Evolutionary conservation across 2,888 invertebrate genomes (phyloP).

Genomic region (Clanis bilineata): DNA sequence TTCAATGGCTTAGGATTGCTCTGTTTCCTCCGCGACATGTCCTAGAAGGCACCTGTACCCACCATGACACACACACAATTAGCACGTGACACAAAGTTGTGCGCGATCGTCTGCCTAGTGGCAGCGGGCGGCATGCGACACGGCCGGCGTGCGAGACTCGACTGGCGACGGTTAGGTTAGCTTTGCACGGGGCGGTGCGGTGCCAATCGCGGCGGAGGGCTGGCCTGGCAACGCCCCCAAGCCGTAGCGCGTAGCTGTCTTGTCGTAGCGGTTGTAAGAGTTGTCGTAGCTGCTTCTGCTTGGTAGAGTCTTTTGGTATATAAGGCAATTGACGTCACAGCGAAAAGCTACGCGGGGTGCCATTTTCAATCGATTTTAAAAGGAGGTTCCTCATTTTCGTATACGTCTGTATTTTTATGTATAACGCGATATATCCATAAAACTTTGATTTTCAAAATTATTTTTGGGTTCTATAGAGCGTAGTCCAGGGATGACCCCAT

Average conservation of each 20-base stretch:
- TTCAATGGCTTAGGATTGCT: conserved; percentile 97
- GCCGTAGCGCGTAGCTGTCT: conserved; percentile 38
- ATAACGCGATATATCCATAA: too few relatives aligned
- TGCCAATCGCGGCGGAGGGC: conserved; percentile 49
- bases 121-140: conserved; percentile 37
- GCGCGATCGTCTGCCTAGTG: conserved; percentile 6
- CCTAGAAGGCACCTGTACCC: conserved; percentile 63
- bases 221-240: conserved; percentile 52
- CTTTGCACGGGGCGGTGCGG: conserved; percentile 22
- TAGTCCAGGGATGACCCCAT: too few relatives aligned
- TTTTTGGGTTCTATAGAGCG: too few relatives aligned
- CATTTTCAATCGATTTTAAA: too few relatives aligned
- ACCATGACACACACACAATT: conserved; percentile 62
- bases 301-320: neutral
- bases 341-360: too few relatives aligned
- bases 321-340: neutral
- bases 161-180: conserved; percentile 46
- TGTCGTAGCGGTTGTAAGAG: conserved; percentile 41
- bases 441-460: too few relatives aligned
- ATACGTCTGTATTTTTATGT: too few relatives aligned
- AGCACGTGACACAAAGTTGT: conserved; percentile 30
- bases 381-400: too few relatives aligned
- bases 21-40: conserved; percentile 97
- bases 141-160: conserved; percentile 45
- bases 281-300: conserved; percentile 20